phyloP scores from a whole-genome alignment of 2,113 vertebrate species.

The Rhinogobius similis region DNA sequence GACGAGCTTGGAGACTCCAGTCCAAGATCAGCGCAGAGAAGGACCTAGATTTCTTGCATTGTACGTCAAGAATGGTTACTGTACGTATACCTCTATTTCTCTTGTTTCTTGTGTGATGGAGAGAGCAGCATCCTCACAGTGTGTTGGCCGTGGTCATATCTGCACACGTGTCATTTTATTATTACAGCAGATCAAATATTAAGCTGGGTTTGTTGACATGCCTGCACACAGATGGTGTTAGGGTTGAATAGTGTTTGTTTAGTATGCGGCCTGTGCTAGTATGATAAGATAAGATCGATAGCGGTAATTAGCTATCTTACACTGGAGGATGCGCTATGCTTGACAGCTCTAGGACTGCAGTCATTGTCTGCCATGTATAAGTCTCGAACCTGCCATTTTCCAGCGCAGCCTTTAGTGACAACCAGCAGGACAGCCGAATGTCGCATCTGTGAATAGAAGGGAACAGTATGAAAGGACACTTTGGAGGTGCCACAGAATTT shows the following conservation, averaged over 20 bases:
- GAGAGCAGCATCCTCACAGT: slow-evolving; percentile 31
- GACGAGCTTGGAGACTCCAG: slow-evolving; percentile 61
- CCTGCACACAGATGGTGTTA: slow-evolving; percentile 22
- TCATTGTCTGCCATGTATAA: slow-evolving; percentile 52
- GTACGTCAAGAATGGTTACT: slow-evolving; percentile 86
- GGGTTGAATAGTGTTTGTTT: slow-evolving; percentile 28
- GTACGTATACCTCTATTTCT: slow-evolving; percentile 79
- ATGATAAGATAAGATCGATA: slow-evolving; percentile 70
- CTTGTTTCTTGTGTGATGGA: slow-evolving; percentile 27
- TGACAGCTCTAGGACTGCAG: slow-evolving; percentile 59
- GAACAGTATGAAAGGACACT: slow-evolving; percentile 18
- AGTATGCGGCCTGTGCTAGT: slow-evolving; percentile 39
- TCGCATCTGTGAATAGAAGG: slow-evolving; percentile 34
- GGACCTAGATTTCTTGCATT: slow-evolving; percentile 83
- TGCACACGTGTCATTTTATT: slow-evolving; percentile 26
- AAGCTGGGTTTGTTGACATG: slow-evolving; percentile 17
- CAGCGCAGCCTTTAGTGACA: slow-evolving; percentile 16
- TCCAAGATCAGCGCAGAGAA: slow-evolving; percentile 76
- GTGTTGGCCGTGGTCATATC: slow-evolving; percentile 23
- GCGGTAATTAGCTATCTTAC: slow-evolving; percentile 67
- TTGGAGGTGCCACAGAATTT: slow-evolving; percentile 56
- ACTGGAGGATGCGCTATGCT: slow-evolving; percentile 72
- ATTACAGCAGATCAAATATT: background rate
- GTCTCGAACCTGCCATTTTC: slow-evolving; percentile 68
- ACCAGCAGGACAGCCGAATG: slow-evolving; percentile 3